Base-by-base conservation (phyloP, 92 coral and sea anemone species). In the Bergia sp. region DNA sequence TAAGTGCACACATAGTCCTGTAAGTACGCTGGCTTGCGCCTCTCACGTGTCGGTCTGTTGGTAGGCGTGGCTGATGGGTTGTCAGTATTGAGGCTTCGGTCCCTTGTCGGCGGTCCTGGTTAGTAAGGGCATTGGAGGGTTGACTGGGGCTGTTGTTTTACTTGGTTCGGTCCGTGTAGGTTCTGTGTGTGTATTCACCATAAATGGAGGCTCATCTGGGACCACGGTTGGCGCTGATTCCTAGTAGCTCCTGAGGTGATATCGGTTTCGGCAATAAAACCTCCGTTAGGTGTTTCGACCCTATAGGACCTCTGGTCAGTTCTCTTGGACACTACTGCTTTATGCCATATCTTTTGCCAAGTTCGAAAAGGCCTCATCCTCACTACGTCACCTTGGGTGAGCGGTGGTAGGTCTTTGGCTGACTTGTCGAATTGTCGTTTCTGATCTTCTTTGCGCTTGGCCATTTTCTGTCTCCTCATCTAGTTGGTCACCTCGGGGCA, bases 251-350 rank as follows among this genome's bases (percentile, higher is more conserved):
- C 82, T 83, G 55, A 91, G 73, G 81, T 91, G 93, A 47, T 29
- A 29, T 29, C 29, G 29, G 29, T 29, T 91, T 10, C 91, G 84
- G 40, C 91, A 80, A 79, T 91, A 88, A n/a, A 57, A 18, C 88
- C 89, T n/a, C 93, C 91, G 41, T 91, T 91, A 20, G 89, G 89
- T 36, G 89, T 88, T 42, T 91, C 91, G 20, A 88, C 89, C 29
- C 3, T 29, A 86, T 88, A 88, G 15, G 91, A 91, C 23, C 93
- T 66, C 29, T 91, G 75, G 61, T 91, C 89, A 64, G 50, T 47
- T 37, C 81, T 37, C 53, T 55, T 38, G 41, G 88, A 74, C 8
- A 75, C 89, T 39, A 44, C 53, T 15, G 88, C 91, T 72, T 88
- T 91, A 16, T 67, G 79, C 91, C 93, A 82, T 11, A 2, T 41